phyloP scores from a whole-genome alignment of 2,797 vertebrate genomes.

The Glossophaga mutica region DNA sequence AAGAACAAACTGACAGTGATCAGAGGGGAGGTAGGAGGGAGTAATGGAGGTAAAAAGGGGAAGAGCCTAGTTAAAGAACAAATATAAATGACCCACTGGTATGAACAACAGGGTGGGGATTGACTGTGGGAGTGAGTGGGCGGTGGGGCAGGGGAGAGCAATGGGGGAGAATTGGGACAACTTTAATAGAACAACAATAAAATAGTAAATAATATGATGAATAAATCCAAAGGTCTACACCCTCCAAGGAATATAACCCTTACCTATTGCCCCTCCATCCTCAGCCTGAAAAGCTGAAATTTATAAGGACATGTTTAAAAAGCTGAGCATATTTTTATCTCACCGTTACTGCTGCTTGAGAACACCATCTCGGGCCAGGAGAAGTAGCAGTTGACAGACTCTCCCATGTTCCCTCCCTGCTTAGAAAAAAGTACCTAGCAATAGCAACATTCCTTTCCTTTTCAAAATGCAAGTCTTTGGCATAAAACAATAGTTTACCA shows the following conservation, averaged over 20 bases:
- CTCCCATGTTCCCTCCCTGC: not conserved
- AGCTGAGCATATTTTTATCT: not conserved
- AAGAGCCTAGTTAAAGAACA: too few relatives aligned
- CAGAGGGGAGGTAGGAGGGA: too few relatives aligned
- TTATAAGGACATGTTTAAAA: not conserved
- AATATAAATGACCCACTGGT: too few relatives aligned
- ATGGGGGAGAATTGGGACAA: too few relatives aligned
- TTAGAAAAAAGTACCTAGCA: not conserved
- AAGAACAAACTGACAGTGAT: too few relatives aligned
- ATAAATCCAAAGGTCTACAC: not conserved
- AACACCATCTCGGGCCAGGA: not conserved
- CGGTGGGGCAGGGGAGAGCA: too few relatives aligned
- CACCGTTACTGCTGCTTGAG: not conserved
- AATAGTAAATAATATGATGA: not conserved
- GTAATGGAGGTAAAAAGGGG: too few relatives aligned
- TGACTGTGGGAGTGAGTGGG: too few relatives aligned
- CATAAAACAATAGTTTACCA: not conserved
- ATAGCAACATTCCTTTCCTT: not conserved
- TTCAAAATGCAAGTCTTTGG: not conserved
- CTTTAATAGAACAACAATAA: too few relatives aligned
- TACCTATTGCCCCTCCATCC: not conserved
- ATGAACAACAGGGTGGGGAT: too few relatives aligned
- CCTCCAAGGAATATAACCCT: not conserved
- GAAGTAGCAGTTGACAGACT: not conserved
- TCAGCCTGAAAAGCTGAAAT: not conserved